phyloP scores from a whole-genome alignment of 2,797 vertebrate species.

The Phyllotis vaccarum region DNA sequence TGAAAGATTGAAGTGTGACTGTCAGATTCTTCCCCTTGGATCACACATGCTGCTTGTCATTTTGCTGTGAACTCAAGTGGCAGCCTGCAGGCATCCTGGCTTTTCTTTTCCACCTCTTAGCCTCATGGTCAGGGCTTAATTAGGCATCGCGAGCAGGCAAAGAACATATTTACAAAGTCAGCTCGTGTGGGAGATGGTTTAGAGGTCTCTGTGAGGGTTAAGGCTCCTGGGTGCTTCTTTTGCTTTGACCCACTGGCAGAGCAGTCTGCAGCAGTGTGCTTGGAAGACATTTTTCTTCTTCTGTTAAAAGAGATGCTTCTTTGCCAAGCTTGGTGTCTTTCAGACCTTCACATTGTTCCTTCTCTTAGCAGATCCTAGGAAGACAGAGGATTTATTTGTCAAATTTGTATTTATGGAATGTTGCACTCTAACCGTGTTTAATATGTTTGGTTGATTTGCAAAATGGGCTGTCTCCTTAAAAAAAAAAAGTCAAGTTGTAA shows the following conservation, averaged over 20 bases:
- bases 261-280: constrained; percentile 53
- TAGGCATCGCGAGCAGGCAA: constrained; percentile 68
- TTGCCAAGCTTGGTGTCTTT: constrained; percentile 46
- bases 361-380: constrained; percentile 57
- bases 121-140: constrained; percentile 78
- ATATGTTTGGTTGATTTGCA: constrained; percentile 78
- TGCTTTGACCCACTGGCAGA: constrained; percentile 60
- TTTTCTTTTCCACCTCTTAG: constrained; percentile 79
- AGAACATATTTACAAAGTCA: constrained; percentile 66
- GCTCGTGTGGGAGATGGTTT: constrained; percentile 65
- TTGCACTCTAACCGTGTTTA: constrained; percentile 69
- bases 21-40: constrained; percentile 79
- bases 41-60: constrained; percentile 73
- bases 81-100: constrained; percentile 69
- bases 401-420: constrained; percentile 75
- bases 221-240: constrained; percentile 50
- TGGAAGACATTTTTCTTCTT: constrained; percentile 34
- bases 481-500: constrained; percentile 79
- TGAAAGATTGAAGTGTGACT: constrained; percentile 81
- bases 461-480: constrained; percentile 77
- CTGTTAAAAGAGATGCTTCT: constrained; percentile 32
- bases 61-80: constrained; percentile 79
- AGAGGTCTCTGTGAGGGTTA: constrained; percentile 62
- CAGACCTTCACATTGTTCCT: constrained; percentile 47
- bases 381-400: constrained; percentile 71